phyloP scores from a whole-genome alignment of 2,113 vertebrate species.

The Poecilia latipinna region DNA sequence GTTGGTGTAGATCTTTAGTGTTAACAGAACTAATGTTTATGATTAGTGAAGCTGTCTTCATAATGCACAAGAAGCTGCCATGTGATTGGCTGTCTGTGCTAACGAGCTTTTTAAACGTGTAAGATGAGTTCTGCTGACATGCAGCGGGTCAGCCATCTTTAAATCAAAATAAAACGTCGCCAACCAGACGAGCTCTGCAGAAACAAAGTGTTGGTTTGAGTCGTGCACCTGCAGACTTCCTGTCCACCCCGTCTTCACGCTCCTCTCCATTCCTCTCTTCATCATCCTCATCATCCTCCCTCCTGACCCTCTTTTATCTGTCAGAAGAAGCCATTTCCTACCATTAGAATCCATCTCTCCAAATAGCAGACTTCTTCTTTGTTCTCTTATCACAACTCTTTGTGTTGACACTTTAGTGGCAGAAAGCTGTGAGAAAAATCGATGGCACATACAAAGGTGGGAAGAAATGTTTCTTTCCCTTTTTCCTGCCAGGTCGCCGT shows the following conservation, averaged over 20 bases:
- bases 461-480: constrained; percentile 6
- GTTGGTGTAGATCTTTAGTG: too few relatives aligned
- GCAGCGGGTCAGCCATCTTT: too few relatives aligned
- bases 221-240: too few relatives aligned
- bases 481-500: neutral
- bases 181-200: neutral
- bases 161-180: neutral
- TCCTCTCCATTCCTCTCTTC: neutral
- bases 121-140: too few relatives aligned
- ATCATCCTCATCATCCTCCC: neutral
- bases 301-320: neutral
- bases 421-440: constrained; percentile 30
- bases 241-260: neutral
- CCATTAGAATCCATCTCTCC: neutral
- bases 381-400: neutral
- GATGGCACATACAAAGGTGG: constrained; percentile 23
- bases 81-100: too few relatives aligned
- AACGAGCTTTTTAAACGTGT: too few relatives aligned
- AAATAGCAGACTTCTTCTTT: neutral
- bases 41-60: too few relatives aligned
- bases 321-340: neutral
- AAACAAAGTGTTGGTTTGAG: neutral
- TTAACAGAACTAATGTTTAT: too few relatives aligned
- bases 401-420: neutral
- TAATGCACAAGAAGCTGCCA: too few relatives aligned